These are phyloP conservation scores for Thomomys bottae DNA, from an alignment of 2,113 vertebrate genomes.

Conservation along the genomic window DNA sequence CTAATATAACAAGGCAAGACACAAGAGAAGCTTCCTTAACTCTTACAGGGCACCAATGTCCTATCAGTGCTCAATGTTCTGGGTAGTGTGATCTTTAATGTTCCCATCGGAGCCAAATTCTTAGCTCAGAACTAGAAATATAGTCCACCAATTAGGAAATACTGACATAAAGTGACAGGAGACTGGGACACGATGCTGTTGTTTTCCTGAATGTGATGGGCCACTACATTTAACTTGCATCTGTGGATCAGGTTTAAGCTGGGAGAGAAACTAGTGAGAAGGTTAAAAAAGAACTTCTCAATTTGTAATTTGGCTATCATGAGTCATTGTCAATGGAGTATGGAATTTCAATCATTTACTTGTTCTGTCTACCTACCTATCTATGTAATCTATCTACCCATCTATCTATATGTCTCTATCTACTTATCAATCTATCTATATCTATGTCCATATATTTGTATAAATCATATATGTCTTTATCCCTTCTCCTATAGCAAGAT, in stretches of 20 bases:
- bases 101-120: not conserved
- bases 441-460: not conserved
- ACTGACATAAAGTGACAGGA: not conserved
- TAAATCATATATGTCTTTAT: not conserved
- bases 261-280: not conserved
- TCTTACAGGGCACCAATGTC: slow-evolving; percentile 3
- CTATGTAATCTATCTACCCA: not conserved
- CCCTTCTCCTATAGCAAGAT: not conserved
- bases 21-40: slow-evolving; percentile 21
- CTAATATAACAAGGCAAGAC: not conserved
- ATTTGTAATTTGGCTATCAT: not conserved
- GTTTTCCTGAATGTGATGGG: not conserved
- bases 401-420: not conserved
- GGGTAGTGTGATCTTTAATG: not conserved
- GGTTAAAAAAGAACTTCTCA: not conserved
- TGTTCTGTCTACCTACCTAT: not conserved
- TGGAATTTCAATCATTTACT: not conserved
- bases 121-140: slow-evolving; percentile 36
- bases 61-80: not conserved
- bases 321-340: not conserved
- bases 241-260: not conserved
- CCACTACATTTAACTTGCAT: not conserved
- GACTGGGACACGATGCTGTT: not conserved
- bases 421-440: not conserved
- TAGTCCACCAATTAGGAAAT: not conserved